phyloP scores from a whole-genome alignment of 2,888 invertebrate genomes.

The Cosmia trapezina region DNA sequence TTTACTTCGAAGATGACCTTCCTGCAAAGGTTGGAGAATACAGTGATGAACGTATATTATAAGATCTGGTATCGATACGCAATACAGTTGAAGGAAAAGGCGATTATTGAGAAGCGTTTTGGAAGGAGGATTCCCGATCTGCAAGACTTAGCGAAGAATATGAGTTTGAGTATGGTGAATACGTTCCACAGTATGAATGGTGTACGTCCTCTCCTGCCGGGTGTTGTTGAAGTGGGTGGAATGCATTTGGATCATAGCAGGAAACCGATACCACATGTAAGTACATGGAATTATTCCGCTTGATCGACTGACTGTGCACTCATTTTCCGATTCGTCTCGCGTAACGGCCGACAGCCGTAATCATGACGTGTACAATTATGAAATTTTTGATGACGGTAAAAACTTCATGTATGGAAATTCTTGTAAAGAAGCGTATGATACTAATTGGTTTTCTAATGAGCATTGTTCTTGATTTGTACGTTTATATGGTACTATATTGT shows the following conservation, averaged over 20 bases:
- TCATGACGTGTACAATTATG: not conserved
- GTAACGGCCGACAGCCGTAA: not conserved
- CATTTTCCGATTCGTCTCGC: constrained; percentile 19
- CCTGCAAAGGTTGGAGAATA: constrained; percentile 85
- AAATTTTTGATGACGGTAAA: constrained; percentile 9
- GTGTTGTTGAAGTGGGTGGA: constrained; percentile 92
- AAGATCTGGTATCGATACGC: constrained; percentile 79
- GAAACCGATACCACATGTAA: constrained; percentile 86
- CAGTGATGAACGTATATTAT: constrained; percentile 73
- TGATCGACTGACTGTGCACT: not conserved
- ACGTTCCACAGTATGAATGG: constrained; percentile 91
- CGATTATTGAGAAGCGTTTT: constrained; percentile 83
- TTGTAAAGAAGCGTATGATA: not conserved
- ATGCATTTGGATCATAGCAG: constrained; percentile 87
- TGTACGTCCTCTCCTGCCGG: constrained; percentile 89
- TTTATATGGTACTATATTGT: not conserved
- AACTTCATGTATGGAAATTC: not conserved
- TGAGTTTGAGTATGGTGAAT: constrained; percentile 90
- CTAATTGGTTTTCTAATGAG: not conserved
- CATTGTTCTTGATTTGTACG: constrained; percentile 20
- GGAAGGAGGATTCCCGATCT: constrained; percentile 88
- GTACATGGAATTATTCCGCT: constrained; percentile 56
- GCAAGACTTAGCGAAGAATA: constrained; percentile 86
- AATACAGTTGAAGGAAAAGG: constrained; percentile 80
- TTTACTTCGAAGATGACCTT: constrained; percentile 88